Conservation (phyloP, 2,797 vertebrate species). For the Meda fulgida region DNA sequence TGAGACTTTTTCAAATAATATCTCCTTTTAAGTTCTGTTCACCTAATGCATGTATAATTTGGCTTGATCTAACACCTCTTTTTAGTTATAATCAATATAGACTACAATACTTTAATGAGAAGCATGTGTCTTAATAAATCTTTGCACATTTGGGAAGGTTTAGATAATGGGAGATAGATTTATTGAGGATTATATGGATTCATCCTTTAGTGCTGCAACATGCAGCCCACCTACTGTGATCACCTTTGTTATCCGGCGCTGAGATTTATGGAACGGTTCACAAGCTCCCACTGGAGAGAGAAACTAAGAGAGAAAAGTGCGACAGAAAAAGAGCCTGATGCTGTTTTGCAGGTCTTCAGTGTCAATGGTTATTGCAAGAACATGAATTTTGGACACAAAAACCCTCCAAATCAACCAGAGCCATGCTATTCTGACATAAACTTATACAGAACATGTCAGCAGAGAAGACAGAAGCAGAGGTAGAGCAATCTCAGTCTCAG, state of each 20-base stretch:
- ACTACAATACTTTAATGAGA: not conserved
- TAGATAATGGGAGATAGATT: slow-evolving; percentile 23
- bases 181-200: slow-evolving; percentile 30
- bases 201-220: slow-evolving; percentile 21
- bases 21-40: not conserved
- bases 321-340: slow-evolving; percentile 8
- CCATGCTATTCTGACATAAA: not conserved
- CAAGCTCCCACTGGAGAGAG: slow-evolving; percentile 11
- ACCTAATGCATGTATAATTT: not conserved
- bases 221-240: slow-evolving; percentile 23
- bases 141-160: not conserved
- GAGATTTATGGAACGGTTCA: slow-evolving; percentile 41
- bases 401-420: not conserved
- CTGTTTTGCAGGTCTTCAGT: not conserved
- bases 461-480: no score
- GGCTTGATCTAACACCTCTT: not conserved
- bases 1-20: not conserved
- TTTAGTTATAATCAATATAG: not conserved
- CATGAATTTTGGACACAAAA: not conserved
- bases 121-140: not conserved
- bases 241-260: slow-evolving; percentile 38
- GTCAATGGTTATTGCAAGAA: not conserved
- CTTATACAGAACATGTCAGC: not conserved
- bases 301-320: not conserved
- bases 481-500: not conserved